A percentile compares a stretch with the other conserved stretches of the same genome.
These are phyloP conservation scores for Halcyon malimbica DNA, from an alignment of 2,113 vertebrate genomes.

Conservation along the genomic window DNA sequence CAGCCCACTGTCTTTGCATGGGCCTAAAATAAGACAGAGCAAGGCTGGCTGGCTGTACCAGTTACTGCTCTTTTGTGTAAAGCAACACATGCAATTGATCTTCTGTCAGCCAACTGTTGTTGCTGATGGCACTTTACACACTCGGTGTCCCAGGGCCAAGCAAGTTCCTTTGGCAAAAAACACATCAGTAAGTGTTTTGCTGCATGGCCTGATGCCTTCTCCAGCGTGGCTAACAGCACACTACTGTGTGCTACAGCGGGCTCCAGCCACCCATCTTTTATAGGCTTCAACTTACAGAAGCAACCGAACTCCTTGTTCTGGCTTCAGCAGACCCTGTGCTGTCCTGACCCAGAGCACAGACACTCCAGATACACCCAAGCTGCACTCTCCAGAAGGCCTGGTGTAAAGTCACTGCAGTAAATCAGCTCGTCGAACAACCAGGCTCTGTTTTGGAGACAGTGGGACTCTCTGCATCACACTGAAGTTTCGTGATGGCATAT, in stretches of 20 bases:
- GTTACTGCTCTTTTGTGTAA: slow-evolving; percentile 17
- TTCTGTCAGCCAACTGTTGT: slow-evolving; percentile 2
- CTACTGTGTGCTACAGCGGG: background rate
- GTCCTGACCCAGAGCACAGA: background rate
- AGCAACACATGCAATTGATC: background rate
- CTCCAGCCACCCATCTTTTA: background rate
- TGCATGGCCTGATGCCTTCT: background rate
- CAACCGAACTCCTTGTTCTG: background rate
- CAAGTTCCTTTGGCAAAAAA: slow-evolving; percentile 4
- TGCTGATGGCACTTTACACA: background rate
- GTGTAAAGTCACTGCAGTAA: background rate
- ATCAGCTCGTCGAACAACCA: background rate
- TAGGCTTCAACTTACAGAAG: background rate
- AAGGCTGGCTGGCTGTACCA: background rate
- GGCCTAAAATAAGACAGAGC: background rate
- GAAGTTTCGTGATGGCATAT: background rate
- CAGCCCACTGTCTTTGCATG: background rate
- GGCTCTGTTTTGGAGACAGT: background rate
- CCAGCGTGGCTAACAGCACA: background rate
- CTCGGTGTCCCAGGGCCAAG: background rate
- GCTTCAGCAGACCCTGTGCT: background rate
- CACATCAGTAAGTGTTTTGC: background rate
- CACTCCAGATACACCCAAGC: background rate
- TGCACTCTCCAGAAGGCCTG: background rate
- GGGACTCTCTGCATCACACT: background rate